Evolutionary conservation across 2,113 vertebrate genomes (phyloP).

Genomic region (Felis catus): DNA sequence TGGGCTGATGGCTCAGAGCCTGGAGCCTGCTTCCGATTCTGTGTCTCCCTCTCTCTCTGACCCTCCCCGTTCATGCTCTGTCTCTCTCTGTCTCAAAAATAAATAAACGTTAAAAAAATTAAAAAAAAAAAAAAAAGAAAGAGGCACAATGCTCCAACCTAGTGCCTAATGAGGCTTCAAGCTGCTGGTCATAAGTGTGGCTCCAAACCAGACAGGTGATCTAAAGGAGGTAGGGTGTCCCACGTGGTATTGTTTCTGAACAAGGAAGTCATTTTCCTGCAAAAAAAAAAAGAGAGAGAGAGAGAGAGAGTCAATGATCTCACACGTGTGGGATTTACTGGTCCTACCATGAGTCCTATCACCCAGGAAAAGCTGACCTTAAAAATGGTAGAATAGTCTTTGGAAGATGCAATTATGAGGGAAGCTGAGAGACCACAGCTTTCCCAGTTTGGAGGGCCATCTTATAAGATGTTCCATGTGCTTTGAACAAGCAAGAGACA

Average conservation of each 20-base stretch:
- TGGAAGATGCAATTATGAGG: not conserved
- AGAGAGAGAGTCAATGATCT: not conserved
- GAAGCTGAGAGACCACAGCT: not conserved
- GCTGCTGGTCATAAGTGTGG: not conserved
- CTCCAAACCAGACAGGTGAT: not conserved
- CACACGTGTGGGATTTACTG: not conserved
- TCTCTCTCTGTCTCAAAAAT: too few relatives aligned
- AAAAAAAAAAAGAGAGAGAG: not conserved
- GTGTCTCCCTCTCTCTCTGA: too few relatives aligned
- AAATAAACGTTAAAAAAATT: too few relatives aligned
- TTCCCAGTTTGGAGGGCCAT: not conserved
- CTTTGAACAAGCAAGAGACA: not conserved
- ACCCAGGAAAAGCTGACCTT: not conserved
- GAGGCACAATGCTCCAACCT: not conserved
- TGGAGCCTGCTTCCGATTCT: too few relatives aligned
- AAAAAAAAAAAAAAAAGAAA: not conserved
- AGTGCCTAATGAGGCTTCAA: not conserved
- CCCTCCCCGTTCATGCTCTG: too few relatives aligned
- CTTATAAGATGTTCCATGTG: not conserved
- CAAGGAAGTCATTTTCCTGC: not conserved
- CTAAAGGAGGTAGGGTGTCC: not conserved
- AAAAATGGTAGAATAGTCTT: not conserved
- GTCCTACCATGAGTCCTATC: not conserved
- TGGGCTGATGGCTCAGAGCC: too few relatives aligned
- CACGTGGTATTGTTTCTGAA: not conserved